Base-by-base conservation (phyloP, 2,113 vertebrate genomes). In the Caranx melampygus region DNA sequence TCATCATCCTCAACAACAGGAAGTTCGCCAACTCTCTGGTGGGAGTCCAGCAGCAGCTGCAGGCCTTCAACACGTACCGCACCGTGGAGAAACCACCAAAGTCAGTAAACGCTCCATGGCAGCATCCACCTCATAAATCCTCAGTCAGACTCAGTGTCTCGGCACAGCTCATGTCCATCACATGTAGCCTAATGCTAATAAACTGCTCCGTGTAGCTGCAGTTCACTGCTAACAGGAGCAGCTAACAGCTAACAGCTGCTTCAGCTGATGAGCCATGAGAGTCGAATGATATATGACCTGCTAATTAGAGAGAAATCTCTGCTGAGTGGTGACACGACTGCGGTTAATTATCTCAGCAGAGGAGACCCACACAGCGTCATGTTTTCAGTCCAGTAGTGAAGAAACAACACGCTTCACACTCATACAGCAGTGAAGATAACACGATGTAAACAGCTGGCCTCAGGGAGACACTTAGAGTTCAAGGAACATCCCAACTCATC, bases 1-100 rank as follows among this genome's bases (percentile, higher is more conserved):
- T 99, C 91, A 98, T 99, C 89, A 99, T 99, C 92, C 95, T 99
- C 83, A 99, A 99, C 95, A 99, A 99, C 90, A 96, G 98, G 89
- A 99, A 99, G 92, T 99, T 99, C 63, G 98, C 98, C 88, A 99
- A 99, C 95, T 99, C 98, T 0, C 95, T 99, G 51, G 95, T 97
- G 21, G 98, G 98, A 2, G 98, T 99, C 72, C 98, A 99, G 54
- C 98, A 99, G 85, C 98, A 99, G 91, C 97, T 99, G 2, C 98
- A 99, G 91, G 95, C 95, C 75, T 99, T 98, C 84, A 96, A 97
- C 93, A 94, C 92, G 1, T 99, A 97, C 89, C 95, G 96, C 45
- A 96, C 92, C n/a, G 94, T 95, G 82, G 97, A 98, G 94, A 99
- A 99, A 77, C 97, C 97, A 0, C 97, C 98, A 70, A 99, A 99